Evolutionary conservation across 2,797 vertebrate species (phyloP).

Genomic region (Pseudomugil gertrudae): DNA sequence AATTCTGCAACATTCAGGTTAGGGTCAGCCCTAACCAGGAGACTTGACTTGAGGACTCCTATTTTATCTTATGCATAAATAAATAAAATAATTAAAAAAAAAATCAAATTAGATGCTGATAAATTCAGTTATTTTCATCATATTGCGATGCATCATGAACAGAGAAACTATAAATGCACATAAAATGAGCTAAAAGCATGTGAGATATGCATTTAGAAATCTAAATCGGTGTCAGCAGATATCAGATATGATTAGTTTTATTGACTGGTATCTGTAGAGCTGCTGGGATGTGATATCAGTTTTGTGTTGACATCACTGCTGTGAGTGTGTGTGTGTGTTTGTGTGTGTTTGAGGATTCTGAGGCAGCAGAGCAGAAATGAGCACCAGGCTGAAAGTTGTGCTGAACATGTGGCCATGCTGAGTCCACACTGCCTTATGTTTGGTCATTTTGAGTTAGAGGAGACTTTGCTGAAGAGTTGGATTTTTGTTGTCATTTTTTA

Average conservation of each 20-base stretch:
- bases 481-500: too few relatives aligned
- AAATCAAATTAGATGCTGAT: not conserved
- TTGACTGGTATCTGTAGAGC: not conserved
- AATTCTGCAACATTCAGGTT: too few relatives aligned
- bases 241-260: not conserved
- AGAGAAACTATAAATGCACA: not conserved
- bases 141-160: not conserved
- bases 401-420: slow-evolving; percentile 65
- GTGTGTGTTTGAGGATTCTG: slow-evolving; percentile 30
- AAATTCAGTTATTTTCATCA: too few relatives aligned
- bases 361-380: slow-evolving; percentile 63
- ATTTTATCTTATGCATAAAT: too few relatives aligned
- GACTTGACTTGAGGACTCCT: too few relatives aligned
- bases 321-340: too few relatives aligned
- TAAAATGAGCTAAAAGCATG: not conserved
- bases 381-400: slow-evolving; percentile 54
- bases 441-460: too few relatives aligned
- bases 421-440: slow-evolving; percentile 36
- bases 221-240: not conserved
- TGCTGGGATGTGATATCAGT: slow-evolving; percentile 40
- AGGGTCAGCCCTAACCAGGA: too few relatives aligned
- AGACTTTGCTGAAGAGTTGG: too few relatives aligned
- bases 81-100: not conserved
- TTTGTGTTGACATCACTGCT: slow-evolving; percentile 51
- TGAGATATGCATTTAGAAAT: not conserved